phyloP scores from a whole-genome alignment of 2,113 vertebrate species.

The Spea bombifrons region DNA sequence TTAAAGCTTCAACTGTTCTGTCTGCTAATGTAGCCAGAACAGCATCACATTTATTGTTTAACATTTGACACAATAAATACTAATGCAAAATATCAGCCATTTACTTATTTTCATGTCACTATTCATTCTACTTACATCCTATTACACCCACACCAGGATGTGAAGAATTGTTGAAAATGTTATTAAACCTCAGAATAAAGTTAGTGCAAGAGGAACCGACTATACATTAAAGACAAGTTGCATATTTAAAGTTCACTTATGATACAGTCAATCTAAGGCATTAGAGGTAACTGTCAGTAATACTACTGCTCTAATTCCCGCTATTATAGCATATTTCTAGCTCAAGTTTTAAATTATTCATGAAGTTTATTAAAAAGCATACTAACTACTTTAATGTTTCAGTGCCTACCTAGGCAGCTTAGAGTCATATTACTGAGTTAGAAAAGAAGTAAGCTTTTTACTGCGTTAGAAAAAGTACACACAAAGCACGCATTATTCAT shows the following conservation, averaged over 20 bases:
- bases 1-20: slow-evolving; percentile 1
- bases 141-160: slow-evolving; percentile 30
- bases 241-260: slow-evolving; percentile 36
- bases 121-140: slow-evolving; percentile 20
- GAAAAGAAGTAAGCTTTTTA: slow-evolving; percentile 18
- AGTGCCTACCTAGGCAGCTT: slow-evolving; percentile 7
- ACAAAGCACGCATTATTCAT: too few relatives aligned
- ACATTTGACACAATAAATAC: slow-evolving; percentile 46
- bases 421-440: slow-evolving; percentile 9
- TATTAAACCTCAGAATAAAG: slow-evolving; percentile 23
- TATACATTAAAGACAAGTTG: slow-evolving; percentile 1
- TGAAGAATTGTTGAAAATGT: slow-evolving; percentile 13
- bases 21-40: slow-evolving; percentile 26
- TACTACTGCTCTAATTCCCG: slow-evolving; percentile 10
- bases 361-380: slow-evolving; percentile 38
- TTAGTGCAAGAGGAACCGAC: slow-evolving; percentile 9
- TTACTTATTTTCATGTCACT: slow-evolving; percentile 34
- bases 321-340: slow-evolving; percentile 26
- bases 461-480: too few relatives aligned
- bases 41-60: slow-evolving; percentile 27
- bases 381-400: slow-evolving; percentile 36
- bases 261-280: slow-evolving; percentile 24
- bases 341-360: slow-evolving; percentile 29
- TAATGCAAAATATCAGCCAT: slow-evolving; percentile 32
- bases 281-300: slow-evolving; percentile 36